phyloP scores from a whole-genome alignment of 2,888 invertebrate species.

The Eurois occulta region DNA sequence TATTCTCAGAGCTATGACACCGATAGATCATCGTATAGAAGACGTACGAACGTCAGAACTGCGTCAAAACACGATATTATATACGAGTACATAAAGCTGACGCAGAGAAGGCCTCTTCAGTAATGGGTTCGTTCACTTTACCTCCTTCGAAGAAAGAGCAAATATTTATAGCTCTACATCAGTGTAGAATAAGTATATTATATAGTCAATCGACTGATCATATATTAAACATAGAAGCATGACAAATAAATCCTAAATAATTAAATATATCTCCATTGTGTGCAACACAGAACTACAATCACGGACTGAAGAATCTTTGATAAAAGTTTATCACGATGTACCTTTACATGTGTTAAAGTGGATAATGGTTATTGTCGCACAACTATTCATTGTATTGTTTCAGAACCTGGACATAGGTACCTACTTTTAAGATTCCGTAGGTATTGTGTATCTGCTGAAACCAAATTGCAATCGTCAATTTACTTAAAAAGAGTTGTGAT shows the following conservation, averaged over 20 bases:
- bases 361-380: too few species aligned
- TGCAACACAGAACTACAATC: background rate
- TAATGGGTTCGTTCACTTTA: constrained; percentile 39
- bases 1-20: constrained; percentile 6
- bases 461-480: background rate
- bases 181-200: background rate
- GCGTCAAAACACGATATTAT: constrained; percentile 25
- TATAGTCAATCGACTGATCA: background rate
- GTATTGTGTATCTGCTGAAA: background rate
- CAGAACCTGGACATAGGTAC: too few species aligned
- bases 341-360: background rate
- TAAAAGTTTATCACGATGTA: background rate
- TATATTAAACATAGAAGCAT: background rate
- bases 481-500: too few species aligned
- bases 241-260: background rate
- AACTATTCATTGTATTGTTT: too few species aligned
- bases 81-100: constrained; percentile 39
- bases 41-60: constrained; percentile 20
- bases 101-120: constrained; percentile 12
- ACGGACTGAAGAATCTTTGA: too few species aligned
- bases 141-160: background rate
- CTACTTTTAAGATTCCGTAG: too few species aligned
- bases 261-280: background rate
- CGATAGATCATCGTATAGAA: constrained; percentile 30
- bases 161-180: constrained; percentile 7